Evolutionary conservation across 2,888 invertebrate species (phyloP).

Genomic region (Cryptosula pallasiana): DNA sequence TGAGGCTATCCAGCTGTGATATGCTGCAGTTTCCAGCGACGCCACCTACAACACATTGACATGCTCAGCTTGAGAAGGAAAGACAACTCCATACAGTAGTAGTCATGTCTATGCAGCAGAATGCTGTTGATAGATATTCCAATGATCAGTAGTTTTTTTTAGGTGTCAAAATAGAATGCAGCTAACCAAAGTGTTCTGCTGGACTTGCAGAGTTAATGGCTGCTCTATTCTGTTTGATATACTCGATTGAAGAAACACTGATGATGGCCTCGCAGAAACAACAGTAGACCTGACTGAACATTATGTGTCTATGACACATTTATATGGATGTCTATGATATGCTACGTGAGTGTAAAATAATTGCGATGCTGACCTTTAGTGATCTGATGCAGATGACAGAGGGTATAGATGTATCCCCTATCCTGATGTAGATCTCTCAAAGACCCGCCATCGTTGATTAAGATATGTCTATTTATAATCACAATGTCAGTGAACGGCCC

Average conservation of each 20-base stretch:
- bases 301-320: too few species aligned
- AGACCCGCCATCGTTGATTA: slow-evolving; percentile 7
- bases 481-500: slow-evolving; percentile 2
- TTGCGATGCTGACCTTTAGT: slow-evolving; percentile 14
- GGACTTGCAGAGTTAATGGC: too few species aligned
- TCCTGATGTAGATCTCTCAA: not conserved
- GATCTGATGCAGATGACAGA: not conserved
- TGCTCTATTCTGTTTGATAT: not conserved
- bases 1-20: not conserved
- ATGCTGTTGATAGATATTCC: not conserved
- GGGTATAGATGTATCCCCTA: not conserved
- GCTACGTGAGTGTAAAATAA: too few species aligned
- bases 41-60: not conserved
- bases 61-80: too few species aligned
- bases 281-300: too few species aligned
- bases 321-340: too few species aligned
- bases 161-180: too few species aligned
- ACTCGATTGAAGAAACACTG: not conserved
- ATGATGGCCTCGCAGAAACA: not conserved
- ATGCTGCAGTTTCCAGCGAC: not conserved
- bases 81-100: not conserved
- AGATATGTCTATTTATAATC: not conserved
- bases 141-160: too few species aligned
- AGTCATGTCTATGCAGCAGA: not conserved
- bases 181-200: not conserved